Conservation (phyloP, 1,140 invertebrate species). For the Bombus huntii region DNA sequence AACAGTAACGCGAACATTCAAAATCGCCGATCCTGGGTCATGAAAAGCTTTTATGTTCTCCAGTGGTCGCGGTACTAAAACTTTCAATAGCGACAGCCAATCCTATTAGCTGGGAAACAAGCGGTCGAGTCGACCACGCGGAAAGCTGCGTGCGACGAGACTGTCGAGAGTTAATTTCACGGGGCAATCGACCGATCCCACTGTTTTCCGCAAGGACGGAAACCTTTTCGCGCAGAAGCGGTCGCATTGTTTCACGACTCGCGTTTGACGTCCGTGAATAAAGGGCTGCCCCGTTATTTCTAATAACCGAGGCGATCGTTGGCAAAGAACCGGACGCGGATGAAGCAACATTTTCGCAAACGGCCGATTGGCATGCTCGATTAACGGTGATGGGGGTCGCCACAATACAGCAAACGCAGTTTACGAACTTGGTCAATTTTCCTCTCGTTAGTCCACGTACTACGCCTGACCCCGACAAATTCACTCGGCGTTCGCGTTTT, state of each 20-base stretch:
- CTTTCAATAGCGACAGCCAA: constrained; percentile 14
- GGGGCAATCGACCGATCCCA: constrained; percentile 6
- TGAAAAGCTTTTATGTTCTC: constrained; percentile 3
- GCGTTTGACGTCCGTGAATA: constrained; percentile 44
- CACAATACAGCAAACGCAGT: constrained; percentile 46
- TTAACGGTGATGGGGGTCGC: constrained; percentile 26
- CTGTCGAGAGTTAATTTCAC: constrained; percentile 46
- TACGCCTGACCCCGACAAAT: not conserved
- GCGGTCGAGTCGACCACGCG: not conserved
- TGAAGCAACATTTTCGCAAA: constrained; percentile 45
- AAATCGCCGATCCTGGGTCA: not conserved
- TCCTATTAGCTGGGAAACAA: constrained; percentile 27
- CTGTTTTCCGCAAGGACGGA: constrained; percentile 10
- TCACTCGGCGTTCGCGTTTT: not conserved
- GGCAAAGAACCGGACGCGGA: not conserved
- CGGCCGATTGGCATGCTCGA: constrained; percentile 33
- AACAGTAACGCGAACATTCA: not conserved
- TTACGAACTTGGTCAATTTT: constrained; percentile 48
- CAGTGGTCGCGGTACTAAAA: constrained; percentile 1
- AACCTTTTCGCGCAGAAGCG: not conserved
- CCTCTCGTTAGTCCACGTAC: constrained; percentile 32
- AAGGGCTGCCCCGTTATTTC: constrained; percentile 15
- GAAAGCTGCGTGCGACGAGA: constrained; percentile 13
- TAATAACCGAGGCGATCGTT: constrained; percentile 19
- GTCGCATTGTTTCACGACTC: constrained; percentile 23